phyloP scores from a whole-genome alignment of 2,888 invertebrate species.

The Athrips mouffetella region DNA sequence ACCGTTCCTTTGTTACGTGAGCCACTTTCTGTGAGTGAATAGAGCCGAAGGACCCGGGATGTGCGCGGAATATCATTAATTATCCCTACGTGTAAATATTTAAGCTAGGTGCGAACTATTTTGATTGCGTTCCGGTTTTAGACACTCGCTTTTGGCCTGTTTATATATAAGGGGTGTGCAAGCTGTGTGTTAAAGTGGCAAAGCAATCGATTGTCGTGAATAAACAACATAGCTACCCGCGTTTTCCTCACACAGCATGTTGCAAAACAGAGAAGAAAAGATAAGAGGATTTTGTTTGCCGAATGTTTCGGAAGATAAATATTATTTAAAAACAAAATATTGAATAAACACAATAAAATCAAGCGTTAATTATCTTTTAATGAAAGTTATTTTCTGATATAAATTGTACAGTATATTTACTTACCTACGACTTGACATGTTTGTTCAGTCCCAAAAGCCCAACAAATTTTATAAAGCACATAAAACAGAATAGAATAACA shows the following conservation, averaged over 20 bases:
- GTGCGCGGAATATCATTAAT: conserved; percentile 73
- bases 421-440: no score
- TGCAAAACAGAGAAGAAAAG: no score
- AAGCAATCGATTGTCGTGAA: conserved; percentile 12
- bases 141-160: conserved; percentile 8
- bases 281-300: no score
- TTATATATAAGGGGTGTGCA: conserved; percentile 11
- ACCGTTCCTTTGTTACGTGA: conserved; percentile 76
- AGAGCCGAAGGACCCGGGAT: conserved; percentile 56
- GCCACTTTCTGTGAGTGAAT: conserved; percentile 73
- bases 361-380: no score
- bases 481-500: no score
- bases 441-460: no score
- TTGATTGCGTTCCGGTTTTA: conserved; percentile 9
- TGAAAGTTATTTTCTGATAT: no score
- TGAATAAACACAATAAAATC: no score
- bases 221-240: conserved; percentile 3
- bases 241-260: neutral
- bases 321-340: no score
- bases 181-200: conserved; percentile 2
- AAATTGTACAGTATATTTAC: no score
- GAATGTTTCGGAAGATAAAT: no score
- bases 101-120: conserved; percentile 19
- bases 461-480: no score
- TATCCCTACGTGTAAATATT: conserved; percentile 56